Evolutionary conservation across 2,888 invertebrate species (phyloP), one percentile per base, ranked within the genome.

Genomic region (Julus scanicus): DNA sequence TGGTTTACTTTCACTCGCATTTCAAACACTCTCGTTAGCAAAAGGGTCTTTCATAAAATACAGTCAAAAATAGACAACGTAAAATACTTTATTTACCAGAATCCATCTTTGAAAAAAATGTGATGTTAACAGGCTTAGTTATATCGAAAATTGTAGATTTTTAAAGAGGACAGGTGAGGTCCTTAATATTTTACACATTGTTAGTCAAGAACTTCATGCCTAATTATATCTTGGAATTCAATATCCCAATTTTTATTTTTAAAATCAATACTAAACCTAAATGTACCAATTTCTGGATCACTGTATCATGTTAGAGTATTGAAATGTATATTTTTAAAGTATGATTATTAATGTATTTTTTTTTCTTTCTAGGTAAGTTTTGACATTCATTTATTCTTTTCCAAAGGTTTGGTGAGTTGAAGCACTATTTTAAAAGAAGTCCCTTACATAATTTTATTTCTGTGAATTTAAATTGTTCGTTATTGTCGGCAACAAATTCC

Each of bases 311-410:
- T 29, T 29, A 29, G 29, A 29, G 29, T 0, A 29, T 29, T 29
- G 29, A 29, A 29, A 29, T 29, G 29, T 29, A 29, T 29, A 29
- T 29, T 29, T 29, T 29, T 29, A 29, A 29, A 29, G 29, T 29
- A 15, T 80, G 80, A 37, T 80, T 5, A 80, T 15, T 80, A 80
- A 80, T 9, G 37, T 15, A 37, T 80, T 80, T 13, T 80, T 80
- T 37, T 80, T 37, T 15, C 15, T 53, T 80, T 80, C 37, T 80
- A 80, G 80, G 80, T 80, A 80, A 80, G 80, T 80, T 80, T 80
- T 80, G 80, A 80, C 20, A 20, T 1, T 29, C 29, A 49, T 2
- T 80, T 80, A 37, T 37, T 80, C 80, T 80, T 80, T 13, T 80
- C 4, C 80, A 80, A 80, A 80, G 37, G 37, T 37, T 80, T 80